Evolutionary conservation across 2,797 vertebrate genomes (phyloP), one percentile per base, ranked within the genome.

Genomic region (Aldrovandia affinis): DNA sequence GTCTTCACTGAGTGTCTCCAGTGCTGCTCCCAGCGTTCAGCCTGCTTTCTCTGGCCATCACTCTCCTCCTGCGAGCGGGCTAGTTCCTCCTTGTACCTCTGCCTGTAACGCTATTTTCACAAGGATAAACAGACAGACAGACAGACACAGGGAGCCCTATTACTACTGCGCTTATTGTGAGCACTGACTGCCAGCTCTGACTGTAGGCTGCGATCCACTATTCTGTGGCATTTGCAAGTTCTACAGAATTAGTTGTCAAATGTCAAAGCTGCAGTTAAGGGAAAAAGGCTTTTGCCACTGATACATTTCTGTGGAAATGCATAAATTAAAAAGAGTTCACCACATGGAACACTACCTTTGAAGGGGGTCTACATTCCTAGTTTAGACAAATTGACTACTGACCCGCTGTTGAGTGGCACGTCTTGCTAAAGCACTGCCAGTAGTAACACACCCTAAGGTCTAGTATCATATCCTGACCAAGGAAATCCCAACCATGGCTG

Each of bases 1-100:
- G 92, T 93, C 36, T 28, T 78, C 44, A 94, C 8, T 0, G 92
- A 92, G 5, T 83, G 81, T 55, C 82, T 89, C 97, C 96, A 97
- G 87, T 88, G 92, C 0, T 91, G 84, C 10, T 83, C 82, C 94
- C 93, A 94, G 2, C 22, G 86, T 28, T 86, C 88, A 39, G 92
- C 52, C 39, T 90, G 78, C 10, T 81, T 85, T 77, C 95, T 89
- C 39, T 86, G 92, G 85, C 91, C 88, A 1, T 50, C 47, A 79
- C 86, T 93, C 85, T 94, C 91, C 2, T 89, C 84, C 1, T 92
- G 85, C 50, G 92, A 92, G 44, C 73, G 78, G 1, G 83, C 78
- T 85, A 93, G 82, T 65, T 93, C 89, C 25, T 85, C 65, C 28
- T 88, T 85, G 14, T 92, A 85, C 50, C 89, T 85, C 75, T 90